A percentile compares a stretch with the other conserved stretches of the same genome.
Evolutionary conservation across 2,113 vertebrate species (phyloP).

Genomic region (Holacanthus passer): DNA sequence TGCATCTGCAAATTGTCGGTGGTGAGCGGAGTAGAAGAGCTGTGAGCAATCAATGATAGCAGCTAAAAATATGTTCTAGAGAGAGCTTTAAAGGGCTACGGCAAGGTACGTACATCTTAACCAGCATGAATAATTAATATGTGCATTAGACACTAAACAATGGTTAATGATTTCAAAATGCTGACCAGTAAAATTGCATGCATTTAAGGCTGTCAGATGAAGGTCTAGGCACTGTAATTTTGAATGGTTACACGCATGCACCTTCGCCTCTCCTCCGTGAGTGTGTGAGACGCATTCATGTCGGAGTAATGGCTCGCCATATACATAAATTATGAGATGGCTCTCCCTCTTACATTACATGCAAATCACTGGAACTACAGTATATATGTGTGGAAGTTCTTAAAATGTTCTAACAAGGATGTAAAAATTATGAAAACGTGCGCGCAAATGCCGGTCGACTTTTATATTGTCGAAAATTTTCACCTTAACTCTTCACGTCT

Average conservation of each 20-base stretch:
- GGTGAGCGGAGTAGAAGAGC: background rate
- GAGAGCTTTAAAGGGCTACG: conserved; percentile 35
- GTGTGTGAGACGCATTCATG: conserved; percentile 57
- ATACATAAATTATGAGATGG: conserved; percentile 72
- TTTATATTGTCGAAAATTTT: conserved; percentile 13
- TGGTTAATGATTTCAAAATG: conserved; percentile 74
- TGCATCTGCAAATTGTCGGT: conserved; percentile 43
- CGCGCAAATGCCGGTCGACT: conserved; percentile 25
- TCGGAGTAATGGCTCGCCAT: conserved; percentile 63
- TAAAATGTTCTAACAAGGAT: conserved; percentile 21
- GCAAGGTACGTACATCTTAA: conserved; percentile 43
- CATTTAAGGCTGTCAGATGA: conserved; percentile 66
- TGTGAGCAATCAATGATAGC: conserved; percentile 41
- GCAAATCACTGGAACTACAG: conserved; percentile 40
- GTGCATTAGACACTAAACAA: conserved; percentile 74
- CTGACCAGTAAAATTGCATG: conserved; percentile 71
- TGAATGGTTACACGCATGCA: conserved; percentile 50
- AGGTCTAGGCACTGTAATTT: conserved; percentile 60
- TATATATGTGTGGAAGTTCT: conserved; percentile 11
- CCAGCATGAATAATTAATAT: conserved; percentile 71
- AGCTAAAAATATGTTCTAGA: conserved; percentile 36
- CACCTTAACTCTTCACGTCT: conserved; percentile 50
- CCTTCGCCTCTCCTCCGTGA: conserved; percentile 45
- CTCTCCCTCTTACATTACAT: conserved; percentile 49
- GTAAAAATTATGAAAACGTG: conserved; percentile 4